Percentiles rank a stretch among this genome's conserved stretches.
phyloP scores from a whole-genome alignment of 2,113 vertebrate genomes.

The Neotoma lepida region DNA sequence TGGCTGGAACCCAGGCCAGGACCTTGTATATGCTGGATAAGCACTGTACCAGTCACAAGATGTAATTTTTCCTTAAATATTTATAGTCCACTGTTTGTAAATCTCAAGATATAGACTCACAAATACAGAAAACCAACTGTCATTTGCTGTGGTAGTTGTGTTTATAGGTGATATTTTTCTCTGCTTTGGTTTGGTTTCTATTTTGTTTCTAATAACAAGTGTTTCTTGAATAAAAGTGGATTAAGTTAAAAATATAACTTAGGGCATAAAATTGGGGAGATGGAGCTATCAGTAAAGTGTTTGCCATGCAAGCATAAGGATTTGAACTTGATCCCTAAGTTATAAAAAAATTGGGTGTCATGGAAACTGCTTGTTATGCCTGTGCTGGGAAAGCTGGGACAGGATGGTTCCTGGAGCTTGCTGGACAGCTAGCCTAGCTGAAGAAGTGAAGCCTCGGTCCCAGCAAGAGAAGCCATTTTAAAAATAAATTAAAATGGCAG shows the following conservation, averaged over 20 bases:
- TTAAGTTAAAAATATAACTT: background rate
- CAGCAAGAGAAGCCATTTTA: background rate
- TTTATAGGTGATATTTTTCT: constrained; percentile 2
- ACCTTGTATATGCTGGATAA: background rate
- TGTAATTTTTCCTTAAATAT: background rate
- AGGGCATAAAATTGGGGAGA: background rate
- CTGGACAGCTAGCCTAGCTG: background rate
- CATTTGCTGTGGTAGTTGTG: background rate
- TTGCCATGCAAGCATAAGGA: background rate
- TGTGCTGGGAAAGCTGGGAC: background rate
- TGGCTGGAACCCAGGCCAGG: background rate
- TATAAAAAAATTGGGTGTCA: no score
- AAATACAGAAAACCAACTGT: background rate
- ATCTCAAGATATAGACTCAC: background rate
- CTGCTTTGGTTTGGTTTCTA: constrained; percentile 25
- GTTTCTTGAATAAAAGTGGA: background rate
- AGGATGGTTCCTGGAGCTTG: background rate
- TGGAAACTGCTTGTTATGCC: background rate
- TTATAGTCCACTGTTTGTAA: background rate
- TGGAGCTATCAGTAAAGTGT: no score
- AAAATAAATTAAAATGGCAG: background rate
- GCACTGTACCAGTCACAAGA: background rate
- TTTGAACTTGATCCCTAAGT: background rate
- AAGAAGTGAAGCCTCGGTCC: background rate
- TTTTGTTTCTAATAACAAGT: background rate